Evolutionary conservation across 53 echinoderm and acorn worm species (phyloP).

Genomic region (Holothuria scabra): DNA sequence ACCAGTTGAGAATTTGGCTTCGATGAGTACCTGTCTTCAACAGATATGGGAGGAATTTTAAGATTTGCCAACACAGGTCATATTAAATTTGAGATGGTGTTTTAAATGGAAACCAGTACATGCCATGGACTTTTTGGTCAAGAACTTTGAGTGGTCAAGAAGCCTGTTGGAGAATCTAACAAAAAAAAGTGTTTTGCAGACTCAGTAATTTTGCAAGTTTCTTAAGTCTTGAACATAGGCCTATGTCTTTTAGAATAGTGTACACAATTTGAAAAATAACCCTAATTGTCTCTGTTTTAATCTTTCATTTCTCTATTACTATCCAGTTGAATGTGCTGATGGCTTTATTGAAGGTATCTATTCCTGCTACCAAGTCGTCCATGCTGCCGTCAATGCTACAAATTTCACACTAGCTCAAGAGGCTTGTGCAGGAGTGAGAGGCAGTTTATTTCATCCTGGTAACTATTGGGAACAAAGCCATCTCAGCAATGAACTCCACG

Average conservation of each 20-base stretch:
- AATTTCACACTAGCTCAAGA: slow-evolving; percentile 45
- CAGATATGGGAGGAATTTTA: neutral
- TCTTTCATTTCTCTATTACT: slow-evolving; percentile 7
- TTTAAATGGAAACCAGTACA: neutral
- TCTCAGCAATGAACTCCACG: slow-evolving; percentile 49
- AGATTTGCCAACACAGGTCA: neutral
- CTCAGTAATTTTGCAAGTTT: no score
- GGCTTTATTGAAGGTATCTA: slow-evolving; percentile 67
- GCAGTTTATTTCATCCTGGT: slow-evolving; percentile 63
- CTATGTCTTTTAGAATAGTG: no score
- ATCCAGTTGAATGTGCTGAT: slow-evolving; percentile 62
- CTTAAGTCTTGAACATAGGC: no score
- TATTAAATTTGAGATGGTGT: neutral
- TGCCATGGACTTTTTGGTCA: neutral
- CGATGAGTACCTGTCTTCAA: no score
- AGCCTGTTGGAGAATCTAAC: neutral
- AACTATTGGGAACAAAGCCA: slow-evolving; percentile 56
- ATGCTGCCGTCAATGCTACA: slow-evolving; percentile 56
- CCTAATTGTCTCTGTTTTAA: neutral
- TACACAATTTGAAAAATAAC: neutral
- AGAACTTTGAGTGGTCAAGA: neutral
- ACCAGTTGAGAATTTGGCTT: no score
- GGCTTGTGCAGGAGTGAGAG: slow-evolving; percentile 53
- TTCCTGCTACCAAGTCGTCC: slow-evolving; percentile 70
- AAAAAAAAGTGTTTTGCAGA: no score